A percentile compares a stretch with the other conserved stretches of the same genome.
These are phyloP conservation scores for Trichopria drosophilae DNA, from an alignment of 2,888 invertebrate species.

Conservation along the genomic window DNA sequence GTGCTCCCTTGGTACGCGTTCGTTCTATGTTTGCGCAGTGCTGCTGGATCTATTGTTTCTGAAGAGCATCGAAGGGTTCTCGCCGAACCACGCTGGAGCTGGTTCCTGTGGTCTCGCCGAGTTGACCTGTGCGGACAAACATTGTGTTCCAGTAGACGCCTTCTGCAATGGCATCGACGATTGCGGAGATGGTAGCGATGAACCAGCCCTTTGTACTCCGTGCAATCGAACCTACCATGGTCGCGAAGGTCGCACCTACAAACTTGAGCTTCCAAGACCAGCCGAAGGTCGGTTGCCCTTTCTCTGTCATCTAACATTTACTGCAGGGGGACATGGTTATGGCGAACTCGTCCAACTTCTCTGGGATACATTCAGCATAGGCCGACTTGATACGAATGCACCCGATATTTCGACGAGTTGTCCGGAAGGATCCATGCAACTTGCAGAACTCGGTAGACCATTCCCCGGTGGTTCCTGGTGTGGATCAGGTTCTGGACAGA, in stretches of 20 bases:
- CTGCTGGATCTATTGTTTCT: conserved; percentile 32
- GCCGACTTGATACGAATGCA: conserved; percentile 75
- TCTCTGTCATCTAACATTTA: conserved; percentile 88
- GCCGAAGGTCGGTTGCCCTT: conserved; percentile 78
- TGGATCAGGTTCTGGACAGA: conserved; percentile 73
- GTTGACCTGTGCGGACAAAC: conserved; percentile 70
- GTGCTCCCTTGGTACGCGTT: too few relatives aligned
- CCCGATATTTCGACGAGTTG: conserved; percentile 71
- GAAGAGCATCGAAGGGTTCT: conserved; percentile 6
- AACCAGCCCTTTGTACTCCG: conserved; percentile 76
- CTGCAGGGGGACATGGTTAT: conserved; percentile 84
- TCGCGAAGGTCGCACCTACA: conserved; percentile 70
- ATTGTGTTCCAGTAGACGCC: conserved; percentile 80
- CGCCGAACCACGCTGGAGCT: conserved; percentile 31
- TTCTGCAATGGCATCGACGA: conserved; percentile 85
- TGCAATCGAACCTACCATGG: conserved; percentile 93
- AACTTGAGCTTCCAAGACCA: conserved; percentile 74
- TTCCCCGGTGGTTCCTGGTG: conserved; percentile 92
- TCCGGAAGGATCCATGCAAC: conserved; percentile 85
- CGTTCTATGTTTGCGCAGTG: too few relatives aligned
- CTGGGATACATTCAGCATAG: conserved; percentile 87
- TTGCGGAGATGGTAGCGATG: conserved; percentile 84
- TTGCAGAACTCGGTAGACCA: conserved; percentile 82
- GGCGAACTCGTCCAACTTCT: conserved; percentile 88
- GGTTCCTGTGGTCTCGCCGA: conserved; percentile 75